Evolutionary conservation across 2,113 vertebrate genomes (phyloP), one percentile per base, ranked within the genome.

Genomic region (Cynopterus brachyotis): DNA sequence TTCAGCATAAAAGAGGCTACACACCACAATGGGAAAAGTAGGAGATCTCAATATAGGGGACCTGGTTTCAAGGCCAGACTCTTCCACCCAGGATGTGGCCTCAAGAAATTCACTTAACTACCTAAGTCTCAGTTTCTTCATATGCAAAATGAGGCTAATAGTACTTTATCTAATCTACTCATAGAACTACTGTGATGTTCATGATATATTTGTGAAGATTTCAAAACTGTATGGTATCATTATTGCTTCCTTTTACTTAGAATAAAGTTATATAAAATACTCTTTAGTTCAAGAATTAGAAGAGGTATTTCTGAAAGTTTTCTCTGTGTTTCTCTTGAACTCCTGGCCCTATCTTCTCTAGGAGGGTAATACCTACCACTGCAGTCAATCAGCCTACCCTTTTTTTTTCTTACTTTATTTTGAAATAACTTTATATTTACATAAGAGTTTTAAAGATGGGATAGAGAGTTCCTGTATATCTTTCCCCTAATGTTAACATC

Each of bases 291-390:
- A 62, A 92, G 30, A 78, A 87, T 28, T 17, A 91, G 45, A 96
- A 67, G 17, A 37, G 85, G n/a, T 75, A 62, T 32, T 72, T 94
- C 60, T 91, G 55, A 64, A 82, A 55, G 15, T 42, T 66, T 91
- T 96, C 53, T 93, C 66, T 80, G 66, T 53, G 64, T 40, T 75
- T 95, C 60, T 78, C 67, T 82, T 93, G 11, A 89, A 84, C 42
- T 92, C 53, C 45, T 50, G 42, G 42, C 45, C 86, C 30, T 89
- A 13, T 3, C 30, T 67, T 91, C 28, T 69, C 59, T 89, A 78
- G 8, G n/a, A 94, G 3, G 40, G 53, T 2, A 70, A 60, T 60
- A 87, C 2, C 37, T 12, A 95, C 6, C 37, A 85, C 47, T 35
- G 4, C 5, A 92, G 70, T 57, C 53, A 57, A 93, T 37, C 73